A percentile compares a stretch with the other conserved stretches of the same genome.
Evolutionary conservation across 92 coral and sea anemone species (phyloP).

Genomic region (Zoanthus sansibaricus): DNA sequence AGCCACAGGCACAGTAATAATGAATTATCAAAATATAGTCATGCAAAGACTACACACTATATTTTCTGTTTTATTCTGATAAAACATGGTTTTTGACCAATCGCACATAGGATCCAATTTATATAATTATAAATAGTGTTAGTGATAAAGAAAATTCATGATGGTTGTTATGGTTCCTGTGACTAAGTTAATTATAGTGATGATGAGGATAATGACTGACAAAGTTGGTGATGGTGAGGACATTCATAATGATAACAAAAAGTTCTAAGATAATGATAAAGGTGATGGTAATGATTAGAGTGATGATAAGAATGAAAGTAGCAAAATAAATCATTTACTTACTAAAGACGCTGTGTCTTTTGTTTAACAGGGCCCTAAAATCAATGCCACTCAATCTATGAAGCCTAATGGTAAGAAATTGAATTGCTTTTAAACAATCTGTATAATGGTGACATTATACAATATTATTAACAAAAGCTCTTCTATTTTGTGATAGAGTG

Average conservation of each 20-base stretch:
- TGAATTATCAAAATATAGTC: too few relatives aligned
- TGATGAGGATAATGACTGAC: too few relatives aligned
- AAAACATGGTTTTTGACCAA: too few relatives aligned
- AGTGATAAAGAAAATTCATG: not conserved
- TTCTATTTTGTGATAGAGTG: too few relatives aligned
- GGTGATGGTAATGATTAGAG: not conserved
- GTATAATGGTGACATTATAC: not conserved
- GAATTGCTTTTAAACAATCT: not conserved
- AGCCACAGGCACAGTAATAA: too few relatives aligned
- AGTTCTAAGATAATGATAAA: too few relatives aligned
- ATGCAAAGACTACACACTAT: too few relatives aligned
- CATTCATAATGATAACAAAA: not conserved
- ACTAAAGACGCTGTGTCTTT: not conserved
- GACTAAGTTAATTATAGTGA: not conserved
- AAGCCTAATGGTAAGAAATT: conserved; percentile 28
- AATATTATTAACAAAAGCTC: not conserved
- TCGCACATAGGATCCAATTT: too few relatives aligned
- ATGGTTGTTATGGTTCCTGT: too few relatives aligned
- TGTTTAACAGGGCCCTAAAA: conserved; percentile 18
- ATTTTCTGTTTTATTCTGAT: too few relatives aligned
- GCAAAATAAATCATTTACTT: not conserved
- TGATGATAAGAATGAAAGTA: not conserved
- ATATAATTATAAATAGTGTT: not conserved
- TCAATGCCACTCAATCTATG: conserved; percentile 23
- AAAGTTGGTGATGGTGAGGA: too few relatives aligned